Evolutionary conservation across 2,113 vertebrate species (phyloP), one percentile per base, ranked within the genome.

Genomic region (Scomber colias): DNA sequence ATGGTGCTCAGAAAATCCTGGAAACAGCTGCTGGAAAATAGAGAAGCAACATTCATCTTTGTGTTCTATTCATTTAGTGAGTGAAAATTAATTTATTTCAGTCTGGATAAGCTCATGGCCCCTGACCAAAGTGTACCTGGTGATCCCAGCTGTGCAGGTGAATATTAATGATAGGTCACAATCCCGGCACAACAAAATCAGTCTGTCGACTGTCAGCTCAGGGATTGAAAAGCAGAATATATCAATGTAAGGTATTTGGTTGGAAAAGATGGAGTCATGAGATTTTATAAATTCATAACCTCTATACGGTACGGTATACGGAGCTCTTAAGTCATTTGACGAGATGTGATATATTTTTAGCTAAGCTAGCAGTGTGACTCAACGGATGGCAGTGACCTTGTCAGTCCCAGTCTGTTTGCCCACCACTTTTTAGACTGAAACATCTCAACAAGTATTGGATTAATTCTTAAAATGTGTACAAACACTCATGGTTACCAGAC

Each of bases 11-110:
- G 50, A 44, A 82, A 84, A 78, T 50, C 49, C 5, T 15, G 35
- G 48, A 35, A 76, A 72, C 75, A 49, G 24, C 50, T 2, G 73
- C 50, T 1, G 57, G 57, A 54, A 61, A 71, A 79, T 40, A 65
- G 21, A 50, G 3, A 24, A 24, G 3, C 16, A 17, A 1, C 11
- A 0, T 67, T 61, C 15, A 56, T 68, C 44, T 73, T 12, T 40
- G 4, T 55, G 46, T 16, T 13, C n/a, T 15, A 16, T 12, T 46
- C 15, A 2, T 30, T 54, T 2, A 44, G 49, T 51, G 14, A 72
- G 30, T 11, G 66, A 19, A 1, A 60, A 57, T 40, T 11, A 0
- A 48, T 48, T 54, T 31, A 30, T 46, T 46, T 59, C 66, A 5
- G 5, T 24, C 10, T 13, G 5, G 27, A 15, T 9, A 46, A 10